phyloP scores from a whole-genome alignment of 2,888 invertebrate genomes.

The Orchestes rusci region DNA sequence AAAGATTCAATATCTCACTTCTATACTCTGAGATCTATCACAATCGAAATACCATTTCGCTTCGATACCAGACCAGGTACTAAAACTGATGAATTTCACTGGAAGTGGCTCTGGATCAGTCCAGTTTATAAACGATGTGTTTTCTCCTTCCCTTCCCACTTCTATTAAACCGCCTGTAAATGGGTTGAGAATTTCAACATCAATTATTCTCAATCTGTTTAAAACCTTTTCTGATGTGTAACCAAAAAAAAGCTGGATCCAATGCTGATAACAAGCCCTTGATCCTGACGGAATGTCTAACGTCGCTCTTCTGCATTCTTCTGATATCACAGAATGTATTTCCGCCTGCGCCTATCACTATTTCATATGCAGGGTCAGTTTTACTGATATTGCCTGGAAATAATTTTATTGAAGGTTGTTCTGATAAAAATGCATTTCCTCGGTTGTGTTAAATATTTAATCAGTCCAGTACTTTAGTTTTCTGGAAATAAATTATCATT shows the following conservation, averaged over 20 bases:
- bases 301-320: constrained; percentile 50
- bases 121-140: constrained; percentile 53
- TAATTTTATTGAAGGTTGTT: too few species aligned
- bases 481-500: too few species aligned
- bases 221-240: constrained; percentile 52
- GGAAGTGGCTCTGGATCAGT: constrained; percentile 53
- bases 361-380: constrained; percentile 39
- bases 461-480: too few species aligned
- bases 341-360: constrained; percentile 65
- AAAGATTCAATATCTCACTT: constrained; percentile 11
- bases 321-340: constrained; percentile 64
- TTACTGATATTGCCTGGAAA: constrained; percentile 20
- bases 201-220: constrained; percentile 1
- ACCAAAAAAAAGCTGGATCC: constrained; percentile 59
- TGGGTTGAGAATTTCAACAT: too few species aligned
- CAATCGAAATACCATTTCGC: constrained; percentile 67
- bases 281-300: constrained; percentile 51
- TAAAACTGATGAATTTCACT: constrained; percentile 60
- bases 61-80: constrained; percentile 58
- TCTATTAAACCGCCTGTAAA: constrained; percentile 50
- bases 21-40: constrained; percentile 37
- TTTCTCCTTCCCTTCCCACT: constrained; percentile 56
- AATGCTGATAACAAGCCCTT: constrained; percentile 52
- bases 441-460: too few species aligned
- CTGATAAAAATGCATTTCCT: too few species aligned